Evolutionary conservation across 1,140 invertebrate genomes (phyloP).

Genomic region (Aporrectodea caliginosa): DNA sequence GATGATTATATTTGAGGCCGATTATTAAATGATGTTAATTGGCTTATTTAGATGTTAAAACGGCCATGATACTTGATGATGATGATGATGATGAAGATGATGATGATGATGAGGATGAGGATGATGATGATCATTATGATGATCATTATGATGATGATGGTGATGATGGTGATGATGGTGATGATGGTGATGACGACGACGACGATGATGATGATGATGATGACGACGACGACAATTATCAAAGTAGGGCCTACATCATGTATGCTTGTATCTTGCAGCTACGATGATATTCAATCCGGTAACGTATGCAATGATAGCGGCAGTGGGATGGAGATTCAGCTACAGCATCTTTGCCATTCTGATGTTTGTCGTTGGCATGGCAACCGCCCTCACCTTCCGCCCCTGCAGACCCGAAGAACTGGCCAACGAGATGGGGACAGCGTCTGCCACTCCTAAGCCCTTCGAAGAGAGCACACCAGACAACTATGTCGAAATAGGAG

Average conservation of each 20-base stretch:
- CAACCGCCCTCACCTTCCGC: conserved; percentile 15
- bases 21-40: too few species aligned
- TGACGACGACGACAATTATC: too few species aligned
- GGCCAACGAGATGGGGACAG: neutral
- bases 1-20: too few species aligned
- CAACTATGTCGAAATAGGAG: too few species aligned
- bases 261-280: too few species aligned
- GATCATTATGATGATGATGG: neutral
- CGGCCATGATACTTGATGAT: too few species aligned
- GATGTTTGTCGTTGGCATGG: conserved; percentile 18
- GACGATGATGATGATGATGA: too few species aligned
- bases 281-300: conserved; percentile 29
- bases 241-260: too few species aligned
- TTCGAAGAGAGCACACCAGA: neutral
- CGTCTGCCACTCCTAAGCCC: neutral
- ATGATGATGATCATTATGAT: neutral
- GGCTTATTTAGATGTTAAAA: too few species aligned
- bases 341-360: conserved; percentile 19
- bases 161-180: too few species aligned
- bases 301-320: neutral
- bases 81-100: too few species aligned
- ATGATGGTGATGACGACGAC: too few species aligned
- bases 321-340: conserved; percentile 21
- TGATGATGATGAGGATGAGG: neutral
- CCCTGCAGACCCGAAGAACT: neutral